Base-by-base conservation (phyloP, 2,113 vertebrate species). In the Archocentrus centrarchus region DNA sequence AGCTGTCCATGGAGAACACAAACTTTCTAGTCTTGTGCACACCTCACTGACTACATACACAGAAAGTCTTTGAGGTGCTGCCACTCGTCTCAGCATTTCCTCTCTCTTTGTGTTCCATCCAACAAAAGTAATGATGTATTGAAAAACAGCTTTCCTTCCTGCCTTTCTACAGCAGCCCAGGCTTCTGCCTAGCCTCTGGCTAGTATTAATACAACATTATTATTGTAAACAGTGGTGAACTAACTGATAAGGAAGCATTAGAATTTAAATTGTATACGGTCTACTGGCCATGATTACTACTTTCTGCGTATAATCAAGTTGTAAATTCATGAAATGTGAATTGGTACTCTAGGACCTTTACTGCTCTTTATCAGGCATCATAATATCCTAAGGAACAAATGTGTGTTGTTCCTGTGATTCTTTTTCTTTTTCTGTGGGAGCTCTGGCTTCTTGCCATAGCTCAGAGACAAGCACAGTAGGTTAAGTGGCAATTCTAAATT, bases 71-170 rank as follows among this genome's bases (percentile, higher is more conserved):
- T 94, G 90, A 93, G 93, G 86, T 90, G 83, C 89, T 92, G 91
- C 93, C 92, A 92, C 89, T 94, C 86, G 76, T 83, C 92, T 92
- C 90, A 84, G 90, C 85, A 75, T 88, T 90, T 79, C 82, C 66
- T 81, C 39, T 80, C 41, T 88, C 89, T 93, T 90, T 93, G 86
- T 91, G 80, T 75, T 75, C 63, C 15, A 47, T 89, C 92, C 93
- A 91, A 86, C 86, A 89, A 94, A 94, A 87, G 82, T 93, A 92
- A 92, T 80, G 78, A 90, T 89, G 85, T 87, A 59, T 93, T 91
- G 91, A 86, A 88, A 79, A 90, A 80, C 86, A 76, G 83, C 60
- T 75, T 87, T 79, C 70, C 44, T 62, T 82, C 66, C 59, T 83
- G 76, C 76, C 73, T 85, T 37, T 58, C 55, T 73, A 10, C 89